phyloP scores from a whole-genome alignment of 2,113 vertebrate genomes.

The Vombatus ursinus region DNA sequence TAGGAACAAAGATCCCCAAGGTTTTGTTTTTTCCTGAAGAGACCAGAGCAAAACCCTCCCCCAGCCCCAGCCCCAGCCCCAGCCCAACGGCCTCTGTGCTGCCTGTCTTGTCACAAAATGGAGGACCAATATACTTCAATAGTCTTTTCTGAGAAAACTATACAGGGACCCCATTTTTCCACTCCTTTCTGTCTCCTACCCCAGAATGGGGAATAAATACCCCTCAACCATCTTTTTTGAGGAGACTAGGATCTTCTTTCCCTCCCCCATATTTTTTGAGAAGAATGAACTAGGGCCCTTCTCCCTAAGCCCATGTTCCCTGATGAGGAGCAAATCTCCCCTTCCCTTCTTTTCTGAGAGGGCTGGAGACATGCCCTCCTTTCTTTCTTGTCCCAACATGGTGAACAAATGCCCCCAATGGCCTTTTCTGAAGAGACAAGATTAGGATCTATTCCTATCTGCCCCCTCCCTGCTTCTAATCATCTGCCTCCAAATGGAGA shows the following conservation, averaged over 20 bases:
- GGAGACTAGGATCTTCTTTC: no score
- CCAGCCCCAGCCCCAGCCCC: no score
- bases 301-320: background rate
- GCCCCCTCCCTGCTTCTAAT: background rate
- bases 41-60: background rate
- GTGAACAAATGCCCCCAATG: background rate
- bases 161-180: background rate
- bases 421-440: background rate
- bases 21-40: background rate
- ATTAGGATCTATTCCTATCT: background rate
- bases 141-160: background rate
- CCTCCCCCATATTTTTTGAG: no score
- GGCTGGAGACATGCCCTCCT: background rate
- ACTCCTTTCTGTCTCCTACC: no score
- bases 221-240: background rate
- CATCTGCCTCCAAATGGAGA: background rate
- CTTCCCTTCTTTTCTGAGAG: background rate
- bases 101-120: background rate
- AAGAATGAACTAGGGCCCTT: no score
- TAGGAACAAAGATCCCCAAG: background rate
- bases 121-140: background rate
- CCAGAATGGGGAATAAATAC: no score
- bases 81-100: no score
- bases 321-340: background rate
- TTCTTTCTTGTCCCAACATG: background rate